These are phyloP conservation scores for Zoanthus sociatus DNA, from an alignment of 92 coral and sea anemone species.

Conservation along the genomic window DNA sequence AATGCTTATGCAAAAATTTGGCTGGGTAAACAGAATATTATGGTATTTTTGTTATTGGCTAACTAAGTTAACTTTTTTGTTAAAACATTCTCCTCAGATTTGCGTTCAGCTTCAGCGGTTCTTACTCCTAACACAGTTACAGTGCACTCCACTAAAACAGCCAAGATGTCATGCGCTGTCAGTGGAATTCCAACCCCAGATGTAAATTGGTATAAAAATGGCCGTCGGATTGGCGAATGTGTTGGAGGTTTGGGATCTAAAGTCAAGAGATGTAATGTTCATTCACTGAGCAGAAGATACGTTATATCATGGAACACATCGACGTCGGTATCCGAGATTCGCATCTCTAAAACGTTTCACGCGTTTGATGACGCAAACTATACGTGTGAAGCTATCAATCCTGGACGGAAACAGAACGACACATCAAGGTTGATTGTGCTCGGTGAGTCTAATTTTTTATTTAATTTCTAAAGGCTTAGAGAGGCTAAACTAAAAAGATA, in stretches of 20 bases:
- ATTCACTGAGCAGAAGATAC: conserved; percentile 5
- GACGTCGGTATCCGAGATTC: conserved; percentile 61
- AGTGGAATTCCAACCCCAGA: conserved; percentile 69
- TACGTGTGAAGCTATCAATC: conserved; percentile 70
- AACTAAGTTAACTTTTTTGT: neutral
- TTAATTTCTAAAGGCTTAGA: too few species aligned
- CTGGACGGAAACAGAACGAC: conserved; percentile 50
- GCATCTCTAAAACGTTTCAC: conserved; percentile 67
- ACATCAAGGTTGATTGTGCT: conserved; percentile 1
- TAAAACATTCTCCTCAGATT: neutral
- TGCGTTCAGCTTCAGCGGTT: conserved; percentile 18
- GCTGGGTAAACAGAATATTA: too few species aligned
- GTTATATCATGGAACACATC: conserved; percentile 18
- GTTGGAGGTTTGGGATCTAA: conserved; percentile 52
- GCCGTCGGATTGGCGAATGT: conserved; percentile 67
- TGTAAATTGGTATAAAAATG: conserved; percentile 73
- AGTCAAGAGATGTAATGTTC: neutral
- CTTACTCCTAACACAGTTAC: conserved; percentile 18
- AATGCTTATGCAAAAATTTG: too few species aligned
- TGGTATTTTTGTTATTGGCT: too few species aligned
- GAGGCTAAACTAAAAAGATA: too few species aligned
- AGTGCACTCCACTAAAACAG: conserved; percentile 70
- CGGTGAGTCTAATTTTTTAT: neutral
- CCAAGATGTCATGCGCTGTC: conserved; percentile 67
- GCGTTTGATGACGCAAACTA: conserved; percentile 73